phyloP scores from a whole-genome alignment of 1,140 invertebrate species.

The Eubasilissa regina region DNA sequence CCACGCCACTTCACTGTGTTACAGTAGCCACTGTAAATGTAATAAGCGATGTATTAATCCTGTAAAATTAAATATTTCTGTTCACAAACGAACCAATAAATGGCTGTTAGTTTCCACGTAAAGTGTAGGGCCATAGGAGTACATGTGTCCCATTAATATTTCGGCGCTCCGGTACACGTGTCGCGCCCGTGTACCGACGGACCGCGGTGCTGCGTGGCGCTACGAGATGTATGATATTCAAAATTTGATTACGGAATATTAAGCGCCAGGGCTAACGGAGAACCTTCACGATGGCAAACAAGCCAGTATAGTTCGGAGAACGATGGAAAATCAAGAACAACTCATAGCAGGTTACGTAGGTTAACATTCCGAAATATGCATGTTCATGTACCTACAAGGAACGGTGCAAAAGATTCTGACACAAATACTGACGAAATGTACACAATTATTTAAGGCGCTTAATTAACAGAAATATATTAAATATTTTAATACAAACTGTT shows the following conservation, averaged over 20 bases:
- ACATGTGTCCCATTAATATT: conserved; percentile 30
- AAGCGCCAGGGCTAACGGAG: conserved; percentile 33
- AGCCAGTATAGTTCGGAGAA: not conserved
- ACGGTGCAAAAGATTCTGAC: no score
- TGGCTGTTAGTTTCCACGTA: not conserved
- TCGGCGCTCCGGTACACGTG: conserved; percentile 1
- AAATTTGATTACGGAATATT: conserved; percentile 56
- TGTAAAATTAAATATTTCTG: not conserved
- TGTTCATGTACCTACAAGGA: no score
- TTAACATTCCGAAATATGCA: no score
- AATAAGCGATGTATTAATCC: no score
- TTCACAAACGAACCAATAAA: not conserved
- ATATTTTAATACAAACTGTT: no score
- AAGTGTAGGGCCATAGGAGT: not conserved
- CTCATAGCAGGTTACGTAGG: not conserved
- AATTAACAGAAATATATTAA: no score
- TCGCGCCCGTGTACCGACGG: not conserved
- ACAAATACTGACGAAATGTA: no score
- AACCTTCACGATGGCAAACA: conserved; percentile 18
- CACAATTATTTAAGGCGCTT: no score
- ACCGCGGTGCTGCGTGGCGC: conserved; percentile 6
- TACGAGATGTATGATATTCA: conserved; percentile 50
- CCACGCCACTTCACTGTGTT: no score
- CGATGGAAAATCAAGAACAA: not conserved
- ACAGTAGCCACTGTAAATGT: no score